Percentiles rank a stretch among this genome's conserved stretches.
Conservation (phyloP, 2,888 invertebrate genomes). For the Chironomus tentans region DNA sequence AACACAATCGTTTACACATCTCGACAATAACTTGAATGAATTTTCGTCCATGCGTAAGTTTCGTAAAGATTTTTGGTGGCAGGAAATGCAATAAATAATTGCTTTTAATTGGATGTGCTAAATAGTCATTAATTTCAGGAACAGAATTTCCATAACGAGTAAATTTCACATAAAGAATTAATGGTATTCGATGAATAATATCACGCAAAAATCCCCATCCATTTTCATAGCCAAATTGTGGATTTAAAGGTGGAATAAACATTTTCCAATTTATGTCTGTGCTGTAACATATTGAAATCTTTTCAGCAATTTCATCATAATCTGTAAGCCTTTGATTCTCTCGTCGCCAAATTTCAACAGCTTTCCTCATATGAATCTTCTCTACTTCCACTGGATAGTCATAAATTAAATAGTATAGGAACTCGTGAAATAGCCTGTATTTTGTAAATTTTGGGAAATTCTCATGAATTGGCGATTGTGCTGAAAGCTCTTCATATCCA, state of each 20-base stretch:
- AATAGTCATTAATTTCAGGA: constrained; percentile 48
- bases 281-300: constrained; percentile 45
- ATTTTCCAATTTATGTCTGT: constrained; percentile 56
- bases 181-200: constrained; percentile 56
- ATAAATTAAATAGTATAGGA: constrained; percentile 60
- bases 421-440: constrained; percentile 56
- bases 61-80: constrained; percentile 46
- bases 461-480: constrained; percentile 2
- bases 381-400: constrained; percentile 43
- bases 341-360: constrained; percentile 34
- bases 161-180: constrained; percentile 59
- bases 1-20: constrained; percentile 49
- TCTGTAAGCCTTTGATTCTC: constrained; percentile 35
- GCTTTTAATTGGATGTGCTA: constrained; percentile 57
- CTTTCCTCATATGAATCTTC: constrained; percentile 28
- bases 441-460: constrained; percentile 52
- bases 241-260: constrained; percentile 59
- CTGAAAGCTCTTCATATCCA: not conserved
- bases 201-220: constrained; percentile 63
- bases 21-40: constrained; percentile 52
- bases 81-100: constrained; percentile 54
- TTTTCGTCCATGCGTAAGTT: constrained; percentile 47
- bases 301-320: constrained; percentile 39
- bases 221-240: constrained; percentile 47
- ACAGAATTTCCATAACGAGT: constrained; percentile 50